These are phyloP conservation scores for Rhynchopsitta pachyrhyncha DNA, from an alignment of 2,113 vertebrate genomes.

Conservation along the genomic window DNA sequence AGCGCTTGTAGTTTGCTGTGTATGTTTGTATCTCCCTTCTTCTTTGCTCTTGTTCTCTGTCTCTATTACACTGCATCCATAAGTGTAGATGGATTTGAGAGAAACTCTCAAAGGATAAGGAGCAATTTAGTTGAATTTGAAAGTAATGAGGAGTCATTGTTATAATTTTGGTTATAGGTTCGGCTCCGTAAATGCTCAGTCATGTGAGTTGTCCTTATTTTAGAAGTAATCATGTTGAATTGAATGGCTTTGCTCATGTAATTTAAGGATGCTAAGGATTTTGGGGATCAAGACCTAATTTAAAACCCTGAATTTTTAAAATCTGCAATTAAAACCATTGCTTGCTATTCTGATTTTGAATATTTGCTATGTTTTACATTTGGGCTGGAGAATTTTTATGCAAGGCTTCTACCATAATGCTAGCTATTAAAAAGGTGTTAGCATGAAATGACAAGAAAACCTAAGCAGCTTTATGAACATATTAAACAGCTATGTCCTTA, in stretches of 20 bases:
- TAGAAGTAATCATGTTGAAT: conserved; percentile 45
- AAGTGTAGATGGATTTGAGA: conserved; percentile 44
- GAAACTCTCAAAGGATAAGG: conserved; percentile 48
- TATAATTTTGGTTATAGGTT: conserved; percentile 56
- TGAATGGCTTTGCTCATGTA: conserved; percentile 45
- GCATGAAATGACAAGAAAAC: conserved; percentile 58
- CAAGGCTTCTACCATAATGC: conserved; percentile 27
- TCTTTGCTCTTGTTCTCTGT: background rate
- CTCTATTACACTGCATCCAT: background rate
- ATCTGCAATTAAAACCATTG: conserved; percentile 27
- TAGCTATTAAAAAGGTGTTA: conserved; percentile 59
- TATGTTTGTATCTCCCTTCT: conserved; percentile 22
- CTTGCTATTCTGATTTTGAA: conserved; percentile 35
- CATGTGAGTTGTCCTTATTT: conserved; percentile 60
- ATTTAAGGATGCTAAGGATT: conserved; percentile 58
- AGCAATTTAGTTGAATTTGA: conserved; percentile 57
- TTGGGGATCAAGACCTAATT: conserved; percentile 60
- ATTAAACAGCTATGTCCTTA: conserved; percentile 17
- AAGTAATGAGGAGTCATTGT: conserved; percentile 66
- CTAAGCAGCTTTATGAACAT: conserved; percentile 54
- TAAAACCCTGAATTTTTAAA: conserved; percentile 32
- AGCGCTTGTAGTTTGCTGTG: conserved; percentile 58
- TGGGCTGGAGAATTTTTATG: background rate
- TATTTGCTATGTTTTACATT: conserved; percentile 47
- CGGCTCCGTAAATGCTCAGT: conserved; percentile 42